Base-by-base conservation (phyloP, 2,113 vertebrate genomes). In the Passerina amoena region DNA sequence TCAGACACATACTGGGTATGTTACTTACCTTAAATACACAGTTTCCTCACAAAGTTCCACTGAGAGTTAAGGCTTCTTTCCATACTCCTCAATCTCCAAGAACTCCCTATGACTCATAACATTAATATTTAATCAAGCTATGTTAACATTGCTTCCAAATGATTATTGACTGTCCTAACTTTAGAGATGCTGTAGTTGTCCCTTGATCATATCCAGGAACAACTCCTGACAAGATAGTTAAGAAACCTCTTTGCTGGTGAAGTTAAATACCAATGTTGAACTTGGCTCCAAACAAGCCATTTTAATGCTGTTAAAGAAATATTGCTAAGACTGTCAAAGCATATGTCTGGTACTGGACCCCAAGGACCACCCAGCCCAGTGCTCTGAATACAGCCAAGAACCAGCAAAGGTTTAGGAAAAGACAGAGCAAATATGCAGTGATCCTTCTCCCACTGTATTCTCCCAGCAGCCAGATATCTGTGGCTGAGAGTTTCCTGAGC, bases 61-160 rank as follows among this genome's bases (percentile, higher is more conserved):
- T 37, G 18, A 53, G 56, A 88, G 6, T 73, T 86, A 86, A 71
- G 15, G 18, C 7, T 92, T 81, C 45, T 65, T 89, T 72, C 47
- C 38, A 45, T 89, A 83, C 60, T 91, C 64, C 38, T 59, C 56
- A 70, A 0, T 63, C 69, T 81, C 83, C 80, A 92, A 91, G 83
- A 93, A 86, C 33, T 92, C 60, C 31, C 64, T 75, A 44, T 94
- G 92, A 94, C 68, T 94, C 92, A 94, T 56, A 88, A 81, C 47
- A 75, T 96, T 88, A 90, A 90, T 93, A 88, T 94, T 95, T 94
- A 81, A 94, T 86, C 51, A 88, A 88, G 50, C 15, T 83, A 44
- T 85, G 53, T 94, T 96, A 96, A 90, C 73, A 85, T 91, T 91
- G 86, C 69, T 88, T 96, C 53, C 77, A 71, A 86, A 93, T 86